Base-by-base conservation (phyloP, 2,888 invertebrate species). In the Mimumesa dahlbomi region DNA sequence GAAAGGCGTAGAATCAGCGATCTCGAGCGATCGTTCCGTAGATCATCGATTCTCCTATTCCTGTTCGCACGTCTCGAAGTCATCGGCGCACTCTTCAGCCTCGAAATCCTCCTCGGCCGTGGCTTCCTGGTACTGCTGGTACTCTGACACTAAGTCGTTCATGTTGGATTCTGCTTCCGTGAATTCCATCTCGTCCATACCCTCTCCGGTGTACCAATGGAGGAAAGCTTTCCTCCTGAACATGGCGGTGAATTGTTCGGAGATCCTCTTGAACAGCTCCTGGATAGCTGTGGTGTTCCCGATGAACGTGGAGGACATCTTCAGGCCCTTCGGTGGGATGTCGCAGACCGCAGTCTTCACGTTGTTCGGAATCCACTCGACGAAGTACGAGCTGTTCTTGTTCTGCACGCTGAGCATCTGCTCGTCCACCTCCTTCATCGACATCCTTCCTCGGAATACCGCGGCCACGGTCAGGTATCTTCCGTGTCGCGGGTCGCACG, bases 131-230 rank as follows among this genome's bases (percentile, higher is more conserved):
- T 97, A 97, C 90, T 97, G 97, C 90, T 97, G 97, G 90, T 97
- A 97, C 90, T 97, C 97, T 1, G 96, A 96, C n/a, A 96, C 95
- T 90, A 96, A 90, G 88, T 96, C 96, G 88, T 96, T 97, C 93
- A 98, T 97, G 92, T 98, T 98, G 85, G 97, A 97, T 90, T 98
- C 98, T 0, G 98, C 98, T 88, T 98, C 98, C 63, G 96, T 98
- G 92, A 98, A 98, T 90, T 98, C 98, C 97, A 97, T 97, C 91
- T 97, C 97, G 90, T 98, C 98, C 98, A 98, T 98, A 63, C 98
- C 98, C 90, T 98, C 97, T 56, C 98, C 97, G 14, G 97, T 98
- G 92, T 97, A 98, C 98, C 98, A 98, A 92, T 98, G 97, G 90
- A 98, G 93, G 94, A 98, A 98, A 88, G 98, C 98, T 91, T 97